Conservation (phyloP, 2,888 invertebrate genomes). For the Gymnoscelis rufifasciata region DNA sequence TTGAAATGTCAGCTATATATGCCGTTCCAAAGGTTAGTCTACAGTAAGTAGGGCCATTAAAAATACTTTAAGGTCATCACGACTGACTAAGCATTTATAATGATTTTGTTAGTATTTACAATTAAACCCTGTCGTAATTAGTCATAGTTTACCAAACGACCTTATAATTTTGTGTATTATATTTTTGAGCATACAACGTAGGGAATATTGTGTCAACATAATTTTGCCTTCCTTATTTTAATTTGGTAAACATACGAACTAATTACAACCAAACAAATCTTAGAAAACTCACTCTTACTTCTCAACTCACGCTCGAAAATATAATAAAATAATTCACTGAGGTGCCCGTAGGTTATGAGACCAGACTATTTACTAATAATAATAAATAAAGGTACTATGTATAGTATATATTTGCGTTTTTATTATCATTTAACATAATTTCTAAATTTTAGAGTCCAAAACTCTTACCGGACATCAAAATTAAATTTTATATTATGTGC, state of each 20-base stretch:
- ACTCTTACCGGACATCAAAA: too few species aligned
- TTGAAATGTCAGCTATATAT: conserved; percentile 23
- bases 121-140: conserved; percentile 9
- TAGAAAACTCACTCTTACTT: conserved; percentile 21
- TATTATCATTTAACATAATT: too few species aligned
- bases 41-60: conserved; percentile 10
- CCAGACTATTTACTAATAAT: too few species aligned
- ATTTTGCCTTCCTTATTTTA: not conserved
- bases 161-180: too few species aligned
- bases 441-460: too few species aligned
- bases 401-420: too few species aligned
- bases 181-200: too few species aligned
- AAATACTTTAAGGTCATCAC: conserved; percentile 14
- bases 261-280: conserved; percentile 10
- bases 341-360: too few species aligned
- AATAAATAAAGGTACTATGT: too few species aligned
- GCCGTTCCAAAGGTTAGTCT: conserved; percentile 24
- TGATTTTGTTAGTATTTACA: conserved; percentile 19
- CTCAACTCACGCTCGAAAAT: conserved; percentile 2
- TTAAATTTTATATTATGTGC: too few species aligned
- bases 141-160: conserved; percentile 9
- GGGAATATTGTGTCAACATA: not conserved
- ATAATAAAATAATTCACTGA: too few species aligned
- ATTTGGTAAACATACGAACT: conserved; percentile 5
- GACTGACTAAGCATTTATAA: conserved; percentile 8